These are phyloP conservation scores for Decapterus maruadsi DNA, from an alignment of 2,797 vertebrate species.

Conservation along the genomic window DNA sequence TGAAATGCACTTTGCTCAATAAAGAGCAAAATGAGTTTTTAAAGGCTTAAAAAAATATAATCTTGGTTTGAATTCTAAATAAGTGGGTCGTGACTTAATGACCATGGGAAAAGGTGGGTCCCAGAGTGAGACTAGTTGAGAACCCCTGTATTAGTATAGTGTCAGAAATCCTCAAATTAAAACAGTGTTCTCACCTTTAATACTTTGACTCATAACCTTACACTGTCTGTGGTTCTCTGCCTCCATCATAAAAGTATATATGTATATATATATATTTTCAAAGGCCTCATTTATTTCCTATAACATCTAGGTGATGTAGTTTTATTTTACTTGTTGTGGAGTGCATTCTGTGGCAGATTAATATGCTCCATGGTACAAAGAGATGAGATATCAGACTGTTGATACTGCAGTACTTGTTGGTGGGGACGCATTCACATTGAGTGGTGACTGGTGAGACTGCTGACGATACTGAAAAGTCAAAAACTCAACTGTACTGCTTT, in stretches of 20 bases:
- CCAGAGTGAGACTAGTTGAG: too few relatives aligned
- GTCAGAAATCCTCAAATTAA: background rate
- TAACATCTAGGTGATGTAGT: too few relatives aligned
- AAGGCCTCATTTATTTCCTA: background rate
- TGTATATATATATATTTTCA: too few relatives aligned
- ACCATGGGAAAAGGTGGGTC: too few relatives aligned
- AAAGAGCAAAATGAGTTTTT: too few relatives aligned
- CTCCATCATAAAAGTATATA: background rate
- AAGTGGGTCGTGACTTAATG: too few relatives aligned
- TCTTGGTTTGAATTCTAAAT: too few relatives aligned
- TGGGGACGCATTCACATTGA: background rate
- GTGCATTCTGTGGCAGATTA: background rate
- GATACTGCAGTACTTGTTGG: background rate
- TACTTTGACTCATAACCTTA: background rate
- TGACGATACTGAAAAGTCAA: too few relatives aligned
- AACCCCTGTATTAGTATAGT: too few relatives aligned
- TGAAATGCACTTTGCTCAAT: too few relatives aligned
- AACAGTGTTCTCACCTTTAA: background rate
- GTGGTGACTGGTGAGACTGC: conserved; percentile 3
- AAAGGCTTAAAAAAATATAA: too few relatives aligned
- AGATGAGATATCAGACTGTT: background rate
- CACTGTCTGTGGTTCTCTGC: background rate
- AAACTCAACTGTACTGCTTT: too few relatives aligned
- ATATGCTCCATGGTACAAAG: background rate
- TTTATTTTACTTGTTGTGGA: background rate